Evolutionary conservation across 1,140 invertebrate genomes (phyloP).

Genomic region (Harpegnathos saltator): DNA sequence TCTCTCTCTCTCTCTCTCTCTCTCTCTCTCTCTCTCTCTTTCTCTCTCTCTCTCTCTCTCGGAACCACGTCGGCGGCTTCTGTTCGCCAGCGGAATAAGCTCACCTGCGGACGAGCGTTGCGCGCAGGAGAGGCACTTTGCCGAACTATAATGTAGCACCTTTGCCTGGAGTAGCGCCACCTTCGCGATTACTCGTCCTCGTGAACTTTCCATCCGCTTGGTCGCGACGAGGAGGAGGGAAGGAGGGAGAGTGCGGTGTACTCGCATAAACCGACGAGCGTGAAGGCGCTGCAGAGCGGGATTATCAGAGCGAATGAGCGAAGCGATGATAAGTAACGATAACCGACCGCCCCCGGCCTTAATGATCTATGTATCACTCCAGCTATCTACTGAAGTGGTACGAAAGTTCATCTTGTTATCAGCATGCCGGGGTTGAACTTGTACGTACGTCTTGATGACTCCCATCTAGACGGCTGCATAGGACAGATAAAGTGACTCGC

Average conservation of each 20-base stretch:
- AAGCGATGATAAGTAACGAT: constrained; percentile 41
- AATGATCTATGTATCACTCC: constrained; percentile 70
- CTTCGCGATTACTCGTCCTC: constrained; percentile 13
- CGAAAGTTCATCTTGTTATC: constrained; percentile 71
- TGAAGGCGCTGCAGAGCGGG: background rate
- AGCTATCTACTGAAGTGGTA: constrained; percentile 56
- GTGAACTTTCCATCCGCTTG: background rate
- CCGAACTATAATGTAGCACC: background rate
- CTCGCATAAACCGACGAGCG: no score
- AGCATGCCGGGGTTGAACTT: constrained; percentile 33
- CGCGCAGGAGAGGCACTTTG: background rate
- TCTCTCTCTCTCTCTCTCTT: no score
- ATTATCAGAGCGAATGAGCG: constrained; percentile 53
- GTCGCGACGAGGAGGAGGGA: background rate
- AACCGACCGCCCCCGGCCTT: constrained; percentile 46
- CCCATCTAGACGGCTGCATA: constrained; percentile 29
- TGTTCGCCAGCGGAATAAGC: constrained; percentile 2
- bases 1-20: no score
- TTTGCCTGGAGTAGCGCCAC: background rate
- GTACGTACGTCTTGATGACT: constrained; percentile 42
- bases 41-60: no score
- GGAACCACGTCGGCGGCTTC: background rate
- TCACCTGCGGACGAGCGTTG: background rate
- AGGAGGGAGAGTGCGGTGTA: no score
- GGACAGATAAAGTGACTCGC: constrained; percentile 58